Conservation (phyloP, 92 coral and sea anemone species). For the Palythoa caribaeorum region DNA sequence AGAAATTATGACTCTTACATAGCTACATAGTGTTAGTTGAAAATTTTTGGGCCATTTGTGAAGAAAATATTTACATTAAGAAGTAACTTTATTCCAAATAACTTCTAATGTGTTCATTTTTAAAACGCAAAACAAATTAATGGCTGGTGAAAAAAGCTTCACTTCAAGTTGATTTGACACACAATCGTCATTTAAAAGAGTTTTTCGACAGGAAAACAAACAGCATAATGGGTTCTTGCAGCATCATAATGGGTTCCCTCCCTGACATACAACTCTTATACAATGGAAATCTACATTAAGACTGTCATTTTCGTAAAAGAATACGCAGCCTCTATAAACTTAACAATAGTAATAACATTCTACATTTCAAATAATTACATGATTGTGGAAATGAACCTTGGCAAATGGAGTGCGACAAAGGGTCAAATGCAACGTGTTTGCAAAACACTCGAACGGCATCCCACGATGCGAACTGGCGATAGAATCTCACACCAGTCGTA, state of each 20-base stretch:
- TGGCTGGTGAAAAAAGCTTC: neutral
- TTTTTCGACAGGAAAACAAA: conserved; percentile 30
- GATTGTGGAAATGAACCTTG: neutral
- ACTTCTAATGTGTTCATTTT: neutral
- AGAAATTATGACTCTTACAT: too few species aligned
- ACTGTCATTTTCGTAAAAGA: neutral
- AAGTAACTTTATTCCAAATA: neutral
- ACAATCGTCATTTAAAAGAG: neutral
- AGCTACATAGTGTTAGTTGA: neutral
- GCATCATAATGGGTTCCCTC: neutral
- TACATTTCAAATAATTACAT: conserved; percentile 4
- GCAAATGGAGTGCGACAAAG: neutral
- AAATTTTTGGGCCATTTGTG: neutral
- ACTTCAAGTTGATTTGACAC: conserved; percentile 9
- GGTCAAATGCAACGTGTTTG: conserved; percentile 6
- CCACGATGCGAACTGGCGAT: conserved; percentile 1
- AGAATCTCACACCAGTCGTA: too few species aligned
- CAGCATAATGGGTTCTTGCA: conserved; percentile 21
- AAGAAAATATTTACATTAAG: neutral
- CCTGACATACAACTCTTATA: neutral
- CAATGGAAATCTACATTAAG: neutral
- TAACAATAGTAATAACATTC: neutral
- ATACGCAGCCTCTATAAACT: neutral
- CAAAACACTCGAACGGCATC: conserved; percentile 16
- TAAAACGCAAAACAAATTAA: neutral